These are phyloP conservation scores for Varanus salvator DNA, from an alignment of 2,113 vertebrate genomes.

Conservation along the genomic window DNA sequence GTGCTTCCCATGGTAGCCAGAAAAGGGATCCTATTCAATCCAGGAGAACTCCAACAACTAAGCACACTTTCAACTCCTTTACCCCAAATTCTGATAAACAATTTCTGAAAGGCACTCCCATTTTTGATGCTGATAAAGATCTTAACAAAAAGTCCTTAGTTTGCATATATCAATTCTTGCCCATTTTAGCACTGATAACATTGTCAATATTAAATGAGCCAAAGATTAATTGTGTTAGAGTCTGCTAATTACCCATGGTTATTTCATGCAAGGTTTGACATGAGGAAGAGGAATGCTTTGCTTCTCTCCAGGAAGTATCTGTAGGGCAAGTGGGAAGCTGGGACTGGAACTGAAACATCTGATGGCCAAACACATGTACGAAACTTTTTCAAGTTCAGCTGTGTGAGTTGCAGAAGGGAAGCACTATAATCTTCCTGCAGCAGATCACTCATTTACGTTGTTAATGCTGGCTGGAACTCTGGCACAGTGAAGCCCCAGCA, in stretches of 20 bases:
- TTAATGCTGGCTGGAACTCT: not conserved
- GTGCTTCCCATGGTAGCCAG: not conserved
- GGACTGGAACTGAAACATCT: not conserved
- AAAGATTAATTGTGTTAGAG: not conserved
- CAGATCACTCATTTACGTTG: not conserved
- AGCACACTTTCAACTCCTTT: not conserved
- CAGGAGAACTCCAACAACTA: not conserved
- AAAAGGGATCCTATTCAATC: not conserved
- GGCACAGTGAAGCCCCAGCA: not conserved
- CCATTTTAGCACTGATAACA: not conserved
- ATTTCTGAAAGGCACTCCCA: not conserved
- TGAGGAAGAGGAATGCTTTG: not conserved
- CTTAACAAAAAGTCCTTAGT: not conserved
- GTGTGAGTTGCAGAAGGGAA: not conserved
- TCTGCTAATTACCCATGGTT: not conserved
- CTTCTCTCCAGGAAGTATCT: not conserved
- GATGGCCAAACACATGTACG: not conserved
- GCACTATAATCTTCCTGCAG: not conserved
- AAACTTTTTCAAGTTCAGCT: not conserved
- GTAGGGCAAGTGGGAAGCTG: not conserved
- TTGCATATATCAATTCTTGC: not conserved
- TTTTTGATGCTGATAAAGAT: not conserved
- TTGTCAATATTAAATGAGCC: not conserved
- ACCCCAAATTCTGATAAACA: not conserved
- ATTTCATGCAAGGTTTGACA: not conserved